Evolutionary conservation across 2,888 invertebrate genomes (phyloP).

Genomic region (Acanthosepion esculentum): DNA sequence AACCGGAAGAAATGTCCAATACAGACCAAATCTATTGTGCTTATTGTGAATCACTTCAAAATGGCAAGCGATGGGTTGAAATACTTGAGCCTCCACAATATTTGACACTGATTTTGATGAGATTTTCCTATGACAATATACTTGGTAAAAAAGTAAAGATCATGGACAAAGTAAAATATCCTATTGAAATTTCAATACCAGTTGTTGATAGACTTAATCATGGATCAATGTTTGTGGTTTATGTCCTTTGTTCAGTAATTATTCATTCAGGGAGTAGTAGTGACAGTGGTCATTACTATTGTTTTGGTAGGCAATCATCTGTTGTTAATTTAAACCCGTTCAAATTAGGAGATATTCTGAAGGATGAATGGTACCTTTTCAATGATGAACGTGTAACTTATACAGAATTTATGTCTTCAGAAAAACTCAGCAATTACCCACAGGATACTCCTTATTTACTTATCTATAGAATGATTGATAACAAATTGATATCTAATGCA

Average conservation of each 20-base stretch:
- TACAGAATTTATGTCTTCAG: constrained; percentile 63
- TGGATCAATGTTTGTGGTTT: constrained; percentile 76
- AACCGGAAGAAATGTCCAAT: constrained; percentile 85
- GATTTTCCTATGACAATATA: constrained; percentile 85
- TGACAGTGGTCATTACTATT: constrained; percentile 91
- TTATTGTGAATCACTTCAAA: constrained; percentile 83
- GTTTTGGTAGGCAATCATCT: constrained; percentile 79
- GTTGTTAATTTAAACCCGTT: constrained; percentile 56
- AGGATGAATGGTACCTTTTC: constrained; percentile 84
- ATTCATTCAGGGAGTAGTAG: constrained; percentile 88
- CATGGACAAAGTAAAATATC: constrained; percentile 77
- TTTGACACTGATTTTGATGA: constrained; percentile 86
- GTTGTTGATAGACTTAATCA: constrained; percentile 56
- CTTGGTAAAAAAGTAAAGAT: constrained; percentile 86
- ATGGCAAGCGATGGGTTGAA: constrained; percentile 83
- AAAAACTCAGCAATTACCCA: constrained; percentile 75
- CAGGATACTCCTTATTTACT: constrained; percentile 89
- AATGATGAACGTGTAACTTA: constrained; percentile 84
- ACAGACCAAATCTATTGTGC: constrained; percentile 89
- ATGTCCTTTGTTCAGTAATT: constrained; percentile 86
- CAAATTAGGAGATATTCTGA: constrained; percentile 70
- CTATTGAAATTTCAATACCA: constrained; percentile 71
- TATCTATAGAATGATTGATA: constrained; percentile 79
- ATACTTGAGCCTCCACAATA: constrained; percentile 85
- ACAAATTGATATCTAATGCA: constrained; percentile 52